A percentile compares a stretch with the other conserved stretches of the same genome.
phyloP scores from a whole-genome alignment of 53 echinoderm and acorn worm species.

The Patiria pectinifera region DNA sequence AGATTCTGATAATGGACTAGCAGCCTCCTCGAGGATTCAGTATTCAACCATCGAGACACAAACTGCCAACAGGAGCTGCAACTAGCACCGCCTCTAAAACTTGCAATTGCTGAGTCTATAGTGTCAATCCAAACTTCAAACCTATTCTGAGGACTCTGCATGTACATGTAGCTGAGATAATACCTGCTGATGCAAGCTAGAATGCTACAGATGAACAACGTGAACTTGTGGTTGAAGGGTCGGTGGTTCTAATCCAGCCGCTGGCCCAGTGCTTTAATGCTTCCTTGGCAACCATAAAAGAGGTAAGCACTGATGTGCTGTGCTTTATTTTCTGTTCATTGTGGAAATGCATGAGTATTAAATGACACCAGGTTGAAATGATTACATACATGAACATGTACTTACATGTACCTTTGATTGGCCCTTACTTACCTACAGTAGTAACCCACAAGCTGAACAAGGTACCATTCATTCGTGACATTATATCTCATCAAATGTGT shows the following conservation, averaged over 20 bases:
- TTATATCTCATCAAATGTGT: neutral
- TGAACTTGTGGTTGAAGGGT: neutral
- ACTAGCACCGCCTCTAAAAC: neutral
- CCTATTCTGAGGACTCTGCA: neutral
- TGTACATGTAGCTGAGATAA: neutral
- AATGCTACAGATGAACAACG: neutral
- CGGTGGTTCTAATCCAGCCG: neutral
- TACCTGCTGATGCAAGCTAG: neutral
- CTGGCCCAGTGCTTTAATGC: neutral
- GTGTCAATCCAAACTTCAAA: neutral
- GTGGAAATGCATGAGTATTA: too few relatives aligned
- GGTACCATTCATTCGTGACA: neutral
- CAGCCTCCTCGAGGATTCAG: too few relatives aligned
- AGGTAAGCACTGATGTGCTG: neutral
- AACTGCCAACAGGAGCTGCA: too few relatives aligned
- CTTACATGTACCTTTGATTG: too few relatives aligned
- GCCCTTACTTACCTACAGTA: too few relatives aligned
- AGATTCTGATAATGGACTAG: too few relatives aligned
- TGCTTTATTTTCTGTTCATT: too few relatives aligned
- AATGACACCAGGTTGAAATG: neutral
- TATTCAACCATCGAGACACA: too few relatives aligned
- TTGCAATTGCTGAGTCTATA: neutral
- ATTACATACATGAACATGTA: too few relatives aligned
- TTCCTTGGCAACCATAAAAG: neutral
- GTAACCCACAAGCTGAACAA: neutral